A percentile compares a stretch with the other conserved stretches of the same genome.
These are phyloP conservation scores for Emydoidea blandingii DNA, from an alignment of 2,797 vertebrate genomes.

Conservation along the genomic window DNA sequence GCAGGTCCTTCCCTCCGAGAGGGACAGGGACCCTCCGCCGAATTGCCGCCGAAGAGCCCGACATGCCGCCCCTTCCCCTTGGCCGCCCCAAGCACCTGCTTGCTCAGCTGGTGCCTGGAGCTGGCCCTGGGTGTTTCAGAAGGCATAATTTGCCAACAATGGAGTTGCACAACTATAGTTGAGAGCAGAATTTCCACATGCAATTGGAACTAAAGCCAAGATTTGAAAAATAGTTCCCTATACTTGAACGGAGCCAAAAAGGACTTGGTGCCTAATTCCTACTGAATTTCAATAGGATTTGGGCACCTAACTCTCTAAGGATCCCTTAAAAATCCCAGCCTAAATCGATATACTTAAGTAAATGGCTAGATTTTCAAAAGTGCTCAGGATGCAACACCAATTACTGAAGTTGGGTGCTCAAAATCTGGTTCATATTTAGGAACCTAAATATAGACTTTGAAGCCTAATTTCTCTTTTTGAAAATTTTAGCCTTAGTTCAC, in stretches of 20 bases:
- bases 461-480: background rate
- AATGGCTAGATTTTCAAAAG: background rate
- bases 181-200: background rate
- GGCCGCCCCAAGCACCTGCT: too few relatives aligned
- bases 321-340: background rate
- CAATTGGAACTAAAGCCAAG: background rate
- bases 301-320: background rate
- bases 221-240: background rate
- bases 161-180: background rate
- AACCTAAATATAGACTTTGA: background rate
- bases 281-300: background rate
- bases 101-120: too few relatives aligned
- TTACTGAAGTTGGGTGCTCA: background rate
- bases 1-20: too few relatives aligned
- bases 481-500: background rate
- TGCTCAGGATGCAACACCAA: background rate
- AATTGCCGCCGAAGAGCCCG: too few relatives aligned
- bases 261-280: background rate
- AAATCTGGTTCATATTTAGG: background rate
- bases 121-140: background rate
- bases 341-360: background rate
- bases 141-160: background rate
- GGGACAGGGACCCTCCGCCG: too few relatives aligned
- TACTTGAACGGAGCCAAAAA: background rate
- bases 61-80: too few relatives aligned